These are phyloP conservation scores for Blastomussa wellsi DNA, from an alignment of 92 coral and sea anemone species.

Conservation along the genomic window DNA sequence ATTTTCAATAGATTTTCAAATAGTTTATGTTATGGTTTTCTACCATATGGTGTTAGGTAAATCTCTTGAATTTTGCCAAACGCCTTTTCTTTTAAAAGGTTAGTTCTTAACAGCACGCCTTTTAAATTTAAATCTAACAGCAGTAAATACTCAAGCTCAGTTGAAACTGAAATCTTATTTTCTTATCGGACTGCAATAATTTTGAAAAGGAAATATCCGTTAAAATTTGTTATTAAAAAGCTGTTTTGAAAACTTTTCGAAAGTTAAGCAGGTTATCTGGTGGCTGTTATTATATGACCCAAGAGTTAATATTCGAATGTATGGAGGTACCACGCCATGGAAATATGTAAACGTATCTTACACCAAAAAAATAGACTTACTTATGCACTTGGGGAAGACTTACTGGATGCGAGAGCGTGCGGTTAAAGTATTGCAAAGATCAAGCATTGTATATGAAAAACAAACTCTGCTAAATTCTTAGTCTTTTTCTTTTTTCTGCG, in stretches of 20 bases:
- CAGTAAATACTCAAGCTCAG: neutral
- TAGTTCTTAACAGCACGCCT: neutral
- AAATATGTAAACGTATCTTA: slow-evolving; percentile 15
- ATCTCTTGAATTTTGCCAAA: slow-evolving; percentile 30
- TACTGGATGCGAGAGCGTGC: neutral
- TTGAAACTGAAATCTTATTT: neutral
- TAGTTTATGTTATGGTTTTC: slow-evolving; percentile 51
- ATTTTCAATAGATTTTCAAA: slow-evolving; percentile 57
- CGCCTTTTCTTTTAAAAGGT: neutral
- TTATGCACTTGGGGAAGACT: neutral
- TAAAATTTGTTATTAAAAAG: neutral
- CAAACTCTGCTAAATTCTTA: no score
- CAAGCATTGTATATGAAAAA: neutral
- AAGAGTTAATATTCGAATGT: slow-evolving; percentile 25
- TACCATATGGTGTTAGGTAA: slow-evolving; percentile 40
- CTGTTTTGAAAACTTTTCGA: slow-evolving; percentile 60
- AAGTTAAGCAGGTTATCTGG: slow-evolving; percentile 62
- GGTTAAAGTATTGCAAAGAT: neutral
- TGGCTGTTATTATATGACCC: slow-evolving; percentile 53
- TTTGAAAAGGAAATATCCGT: neutral
- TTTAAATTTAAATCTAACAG: neutral
- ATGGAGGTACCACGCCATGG: slow-evolving; percentile 17
- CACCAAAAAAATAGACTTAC: neutral
- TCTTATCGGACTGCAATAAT: neutral
- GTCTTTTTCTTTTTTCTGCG: neutral